Evolutionary conservation across 2,797 vertebrate species (phyloP).

Genomic region (Cossypha caffra): DNA sequence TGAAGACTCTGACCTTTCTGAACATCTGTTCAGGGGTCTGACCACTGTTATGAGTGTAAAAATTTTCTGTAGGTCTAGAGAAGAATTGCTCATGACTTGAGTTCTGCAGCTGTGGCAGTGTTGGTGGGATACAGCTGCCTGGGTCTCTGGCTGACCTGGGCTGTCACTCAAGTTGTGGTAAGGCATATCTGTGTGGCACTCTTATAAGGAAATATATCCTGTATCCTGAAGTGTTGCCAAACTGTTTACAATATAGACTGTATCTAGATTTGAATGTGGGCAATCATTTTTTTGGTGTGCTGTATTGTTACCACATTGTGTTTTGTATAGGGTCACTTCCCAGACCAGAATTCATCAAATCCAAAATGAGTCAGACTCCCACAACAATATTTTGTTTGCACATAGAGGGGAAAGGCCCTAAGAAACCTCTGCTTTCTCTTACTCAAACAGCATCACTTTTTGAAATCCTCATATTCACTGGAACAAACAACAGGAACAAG

Average conservation of each 20-base stretch:
- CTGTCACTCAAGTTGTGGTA: background rate
- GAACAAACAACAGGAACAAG: background rate
- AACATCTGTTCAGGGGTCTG: background rate
- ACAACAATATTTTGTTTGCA: background rate
- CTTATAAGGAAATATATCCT: background rate
- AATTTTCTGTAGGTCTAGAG: background rate
- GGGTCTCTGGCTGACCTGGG: background rate
- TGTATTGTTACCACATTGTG: background rate
- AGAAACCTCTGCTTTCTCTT: background rate
- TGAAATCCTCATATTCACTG: background rate
- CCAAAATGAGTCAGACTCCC: background rate
- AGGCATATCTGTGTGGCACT: background rate
- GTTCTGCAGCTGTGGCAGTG: background rate
- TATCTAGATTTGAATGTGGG: background rate
- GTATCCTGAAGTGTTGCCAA: background rate
- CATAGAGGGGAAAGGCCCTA: accelerated
- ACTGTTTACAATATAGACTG: background rate
- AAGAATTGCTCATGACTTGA: background rate
- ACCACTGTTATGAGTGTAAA: accelerated
- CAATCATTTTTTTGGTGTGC: background rate
- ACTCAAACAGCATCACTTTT: background rate
- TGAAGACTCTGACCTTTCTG: background rate
- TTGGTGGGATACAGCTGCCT: background rate
- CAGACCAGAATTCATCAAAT: background rate
- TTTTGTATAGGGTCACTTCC: background rate